Evolutionary conservation across 1,140 invertebrate genomes (phyloP).

Genomic region (Calosoma granatense): DNA sequence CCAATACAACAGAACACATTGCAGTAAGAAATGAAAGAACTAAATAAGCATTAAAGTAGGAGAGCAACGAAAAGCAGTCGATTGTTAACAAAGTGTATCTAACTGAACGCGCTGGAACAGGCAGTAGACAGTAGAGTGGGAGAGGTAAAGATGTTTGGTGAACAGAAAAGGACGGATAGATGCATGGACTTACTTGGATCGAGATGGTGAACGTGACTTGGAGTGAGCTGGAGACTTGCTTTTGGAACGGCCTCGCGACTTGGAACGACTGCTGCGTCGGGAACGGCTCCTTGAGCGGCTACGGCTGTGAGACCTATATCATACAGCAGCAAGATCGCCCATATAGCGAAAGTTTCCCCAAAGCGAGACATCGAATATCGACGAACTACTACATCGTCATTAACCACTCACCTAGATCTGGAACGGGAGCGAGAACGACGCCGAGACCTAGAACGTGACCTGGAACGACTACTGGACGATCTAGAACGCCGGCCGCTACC

Average conservation of each 20-base stretch:
- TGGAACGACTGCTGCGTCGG: conserved; percentile 54
- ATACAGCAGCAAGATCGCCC: not conserved
- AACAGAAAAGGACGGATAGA: no score
- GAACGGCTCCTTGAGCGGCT: conserved; percentile 57
- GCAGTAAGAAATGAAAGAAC: no score
- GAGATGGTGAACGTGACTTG: conserved; percentile 56
- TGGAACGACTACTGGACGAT: conserved; percentile 27
- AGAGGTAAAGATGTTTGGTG: not conserved
- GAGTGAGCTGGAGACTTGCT: conserved; percentile 36
- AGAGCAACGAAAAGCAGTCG: no score
- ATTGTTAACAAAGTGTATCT: no score
- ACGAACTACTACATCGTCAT: no score
- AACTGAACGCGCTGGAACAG: no score
- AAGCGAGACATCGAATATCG: no score
- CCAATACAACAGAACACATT: conserved; percentile 11
- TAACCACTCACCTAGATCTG: conserved; percentile 24
- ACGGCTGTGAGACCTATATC: conserved; percentile 33
- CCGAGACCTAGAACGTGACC: conserved; percentile 34
- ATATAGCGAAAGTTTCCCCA: conserved; percentile 9
- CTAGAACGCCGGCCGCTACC: conserved; percentile 25
- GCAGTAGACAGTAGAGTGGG: not conserved
- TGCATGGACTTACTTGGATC: conserved; percentile 27
- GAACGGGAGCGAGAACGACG: conserved; percentile 31
- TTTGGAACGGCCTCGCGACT: conserved; percentile 55
- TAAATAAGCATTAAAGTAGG: no score